phyloP scores from a whole-genome alignment of 2,113 vertebrate species.

The Forbesichthys papilliferus region DNA sequence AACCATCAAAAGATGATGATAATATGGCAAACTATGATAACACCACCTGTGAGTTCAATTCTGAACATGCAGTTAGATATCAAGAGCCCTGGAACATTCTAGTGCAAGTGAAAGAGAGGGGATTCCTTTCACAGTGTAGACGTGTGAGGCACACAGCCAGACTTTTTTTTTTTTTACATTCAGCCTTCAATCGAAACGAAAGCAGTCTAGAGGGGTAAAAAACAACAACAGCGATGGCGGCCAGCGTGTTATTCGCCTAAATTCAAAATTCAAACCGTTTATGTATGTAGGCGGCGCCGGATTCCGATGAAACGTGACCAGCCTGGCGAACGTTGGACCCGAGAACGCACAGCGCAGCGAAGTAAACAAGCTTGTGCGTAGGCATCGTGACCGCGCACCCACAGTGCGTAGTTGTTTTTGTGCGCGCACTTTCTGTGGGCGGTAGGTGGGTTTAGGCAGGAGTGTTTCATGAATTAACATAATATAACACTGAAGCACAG shows the following conservation, averaged over 20 bases:
- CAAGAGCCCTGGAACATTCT: background rate
- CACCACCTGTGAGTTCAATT: background rate
- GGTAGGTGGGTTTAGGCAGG: too few relatives aligned
- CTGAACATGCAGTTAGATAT: background rate
- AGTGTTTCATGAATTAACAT: too few relatives aligned
- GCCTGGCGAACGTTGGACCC: slow-evolving; percentile 21
- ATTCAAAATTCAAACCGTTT: slow-evolving; percentile 42
- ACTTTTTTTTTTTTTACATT: background rate
- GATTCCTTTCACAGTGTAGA: background rate
- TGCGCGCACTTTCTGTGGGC: background rate
- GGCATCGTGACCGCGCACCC: slow-evolving; percentile 45
- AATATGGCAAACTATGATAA: background rate
- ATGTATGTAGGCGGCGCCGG: slow-evolving; percentile 30
- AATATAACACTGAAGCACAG: too few relatives aligned
- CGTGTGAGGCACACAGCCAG: background rate
- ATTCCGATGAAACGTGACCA: slow-evolving; percentile 60
- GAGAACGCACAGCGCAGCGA: slow-evolving; percentile 26
- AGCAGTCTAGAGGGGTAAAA: background rate
- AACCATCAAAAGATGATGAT: background rate
- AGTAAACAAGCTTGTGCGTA: slow-evolving; percentile 61
- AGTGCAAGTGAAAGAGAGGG: background rate
- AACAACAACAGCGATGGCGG: slow-evolving; percentile 2
- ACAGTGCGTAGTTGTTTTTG: slow-evolving; percentile 28
- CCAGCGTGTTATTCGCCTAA: slow-evolving; percentile 14
- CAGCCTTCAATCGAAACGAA: background rate